Percentiles rank a stretch among this genome's conserved stretches.
These are phyloP conservation scores for Scaptomyza polygonia DNA, from an alignment of 2,888 invertebrate species.

Conservation along the genomic window DNA sequence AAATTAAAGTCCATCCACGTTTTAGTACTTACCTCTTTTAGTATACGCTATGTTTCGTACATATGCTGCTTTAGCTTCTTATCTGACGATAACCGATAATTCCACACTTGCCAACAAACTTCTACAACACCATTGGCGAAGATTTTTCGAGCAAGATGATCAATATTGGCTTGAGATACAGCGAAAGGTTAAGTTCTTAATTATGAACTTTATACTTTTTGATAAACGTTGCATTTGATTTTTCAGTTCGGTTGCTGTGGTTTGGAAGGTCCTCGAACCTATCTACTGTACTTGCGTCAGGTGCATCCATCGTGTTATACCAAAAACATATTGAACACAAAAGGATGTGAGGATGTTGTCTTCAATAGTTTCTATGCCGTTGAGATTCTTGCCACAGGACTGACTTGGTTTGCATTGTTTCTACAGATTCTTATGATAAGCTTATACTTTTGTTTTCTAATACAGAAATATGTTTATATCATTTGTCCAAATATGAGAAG, in stretches of 20 bases:
- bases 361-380: constrained; percentile 21
- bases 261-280: constrained; percentile 43
- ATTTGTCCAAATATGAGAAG: neutral
- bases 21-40: constrained; percentile 46
- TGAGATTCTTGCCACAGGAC: neutral
- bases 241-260: constrained; percentile 53
- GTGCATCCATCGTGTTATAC: constrained; percentile 38
- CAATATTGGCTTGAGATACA: constrained; percentile 37
- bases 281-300: constrained; percentile 32
- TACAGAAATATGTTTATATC: neutral
- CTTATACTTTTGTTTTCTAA: neutral
- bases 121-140: constrained; percentile 14
- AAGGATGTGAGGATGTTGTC: constrained; percentile 37
- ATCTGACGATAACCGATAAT: constrained; percentile 11
- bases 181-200: neutral
- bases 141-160: constrained; percentile 22
- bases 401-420: constrained; percentile 19
- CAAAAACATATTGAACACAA: constrained; percentile 11
- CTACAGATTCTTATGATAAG: constrained; percentile 2
- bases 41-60: constrained; percentile 12
- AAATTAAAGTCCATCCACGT: too few relatives aligned
- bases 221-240: too few relatives aligned
- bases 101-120: neutral
- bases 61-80: neutral
- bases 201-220: neutral